Evolutionary conservation across 2,888 invertebrate genomes (phyloP), one percentile per base, ranked within the genome.

Genomic region (Pterostichus niger): DNA sequence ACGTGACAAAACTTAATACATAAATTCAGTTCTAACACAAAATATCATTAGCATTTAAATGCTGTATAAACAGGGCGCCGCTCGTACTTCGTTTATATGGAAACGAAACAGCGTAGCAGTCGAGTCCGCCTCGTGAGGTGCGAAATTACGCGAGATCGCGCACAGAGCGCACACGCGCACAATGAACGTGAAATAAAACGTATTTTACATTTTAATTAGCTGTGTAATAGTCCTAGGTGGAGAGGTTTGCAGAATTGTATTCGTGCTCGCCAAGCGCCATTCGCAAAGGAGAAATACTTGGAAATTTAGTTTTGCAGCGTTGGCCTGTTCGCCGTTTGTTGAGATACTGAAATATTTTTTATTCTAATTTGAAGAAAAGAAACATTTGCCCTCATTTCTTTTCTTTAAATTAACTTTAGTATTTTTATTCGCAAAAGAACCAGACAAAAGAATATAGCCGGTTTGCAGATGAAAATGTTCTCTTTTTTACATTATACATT

Each of bases 121-220:
- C 24, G 40, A 40, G 49, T 7, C 64, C 31, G 40, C 71, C 24
- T 75, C 56, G 10, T 40, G 49, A 82, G 75, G 82, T 82, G 82
- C 75, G 75, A 82, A 59, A 82, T 82, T 75, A 59, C 76, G 59
- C 59, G 75, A 71, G 35, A 31, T 56, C 61, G 81, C 49, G 49
- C 59, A 40, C 68, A 44, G 44, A 52, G 81, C 49, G 49, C 59
- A 40, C 68, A 44, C 68, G 68, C 68, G 73, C 82, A 82, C 73
- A 82, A 82, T 82, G 82, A 59, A 81, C 76, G 64, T 59, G 82
- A 82, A 82, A 82, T 82, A 76, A 82, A 82, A 82, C 76, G 82
- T 82, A 82, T 82, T 82, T 82, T 82, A 82, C 82, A 82, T 82
- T 82, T 82, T 82, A 82, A 82, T 82, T 82, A 76, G 82, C 82